Base-by-base conservation (phyloP, 2,113 vertebrate species). In the Cynocephalus volans region DNA sequence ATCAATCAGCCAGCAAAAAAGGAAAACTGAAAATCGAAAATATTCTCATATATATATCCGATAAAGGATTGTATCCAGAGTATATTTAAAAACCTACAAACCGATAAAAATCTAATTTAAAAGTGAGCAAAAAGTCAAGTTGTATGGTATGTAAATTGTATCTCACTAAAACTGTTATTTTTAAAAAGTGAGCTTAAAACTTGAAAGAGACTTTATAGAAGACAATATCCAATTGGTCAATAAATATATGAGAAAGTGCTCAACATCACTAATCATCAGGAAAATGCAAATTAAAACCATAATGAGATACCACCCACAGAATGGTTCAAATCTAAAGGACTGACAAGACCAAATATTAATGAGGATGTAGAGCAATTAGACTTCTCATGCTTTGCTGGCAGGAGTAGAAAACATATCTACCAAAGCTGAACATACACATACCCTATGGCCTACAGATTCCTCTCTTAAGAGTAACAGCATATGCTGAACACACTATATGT, bases 281-380 rank as follows among this genome's bases (percentile, higher is more conserved):
- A 56, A 96, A 96, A 73, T 84, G 33, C 65, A 96, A 87, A 89
- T 75, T 79, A 82, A 94, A 92, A 45, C 33, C 23, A 77, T 81
- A 77, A 67, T 18, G 8, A 90, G 72, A 64, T 60, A 50, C 4
- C 11, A 70, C 31, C 7, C 15, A 88, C 54, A 73, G 75, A 69
- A 62, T 7, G 36, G 28, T 5, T 76, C 87, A 86, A 79, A 56
- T 48, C 41, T 87, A 79, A 75, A 93, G 89, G 24, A 82, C 36
- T 17, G 50, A 86, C 18, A 69, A 67, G 58, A 64, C 26, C 90
- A 90, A 84, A 48, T 28, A 19, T 76, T 69, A 89, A 41, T 50
- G 41, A 88, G 9, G 19, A 79, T 3, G 11, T 2, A 90, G 14
- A 69, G 18, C 18, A 33, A 84, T 91, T 62, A 76, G 31, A 50